Percentiles rank a stretch among this genome's conserved stretches.
Evolutionary conservation across 2,888 invertebrate genomes (phyloP).

Genomic region (Tinea pellionella): DNA sequence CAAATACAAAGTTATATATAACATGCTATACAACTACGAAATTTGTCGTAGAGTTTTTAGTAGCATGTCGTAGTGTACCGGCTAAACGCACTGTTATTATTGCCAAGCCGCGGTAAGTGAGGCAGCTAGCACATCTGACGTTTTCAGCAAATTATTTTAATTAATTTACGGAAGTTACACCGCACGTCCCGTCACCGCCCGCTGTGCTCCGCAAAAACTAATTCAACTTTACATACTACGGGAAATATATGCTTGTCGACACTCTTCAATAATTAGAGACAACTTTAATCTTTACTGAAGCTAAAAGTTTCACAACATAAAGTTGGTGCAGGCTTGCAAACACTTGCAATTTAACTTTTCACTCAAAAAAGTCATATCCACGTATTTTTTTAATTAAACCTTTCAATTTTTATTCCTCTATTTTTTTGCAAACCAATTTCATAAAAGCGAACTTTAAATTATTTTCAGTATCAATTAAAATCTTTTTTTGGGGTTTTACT

Average conservation of each 20-base stretch:
- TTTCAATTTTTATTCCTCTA: neutral
- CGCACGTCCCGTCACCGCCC: constrained; percentile 19
- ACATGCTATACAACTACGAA: too few species aligned
- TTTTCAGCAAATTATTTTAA: constrained; percentile 40
- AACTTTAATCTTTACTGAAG: neutral
- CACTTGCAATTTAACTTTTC: neutral
- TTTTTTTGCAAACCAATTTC: neutral
- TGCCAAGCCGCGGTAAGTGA: neutral
- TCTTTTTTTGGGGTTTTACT: neutral
- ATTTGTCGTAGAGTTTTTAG: too few species aligned
- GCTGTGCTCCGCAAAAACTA: constrained; percentile 19
- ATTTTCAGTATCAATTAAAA: neutral
- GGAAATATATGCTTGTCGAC: neutral
- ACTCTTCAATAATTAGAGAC: neutral
- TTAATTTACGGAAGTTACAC: constrained; percentile 31
- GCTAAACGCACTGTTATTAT: neutral
- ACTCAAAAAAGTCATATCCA: neutral
- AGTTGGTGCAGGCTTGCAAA: neutral
- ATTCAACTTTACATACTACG: constrained; percentile 14
- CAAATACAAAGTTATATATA: too few species aligned
- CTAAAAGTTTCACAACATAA: neutral
- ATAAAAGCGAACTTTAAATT: neutral
- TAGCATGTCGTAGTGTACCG: neutral
- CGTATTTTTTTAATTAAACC: neutral
- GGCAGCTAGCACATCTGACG: constrained; percentile 21